These are phyloP conservation scores for Drosophila melanosoma DNA, from an alignment of 2,888 invertebrate species.

Conservation along the genomic window DNA sequence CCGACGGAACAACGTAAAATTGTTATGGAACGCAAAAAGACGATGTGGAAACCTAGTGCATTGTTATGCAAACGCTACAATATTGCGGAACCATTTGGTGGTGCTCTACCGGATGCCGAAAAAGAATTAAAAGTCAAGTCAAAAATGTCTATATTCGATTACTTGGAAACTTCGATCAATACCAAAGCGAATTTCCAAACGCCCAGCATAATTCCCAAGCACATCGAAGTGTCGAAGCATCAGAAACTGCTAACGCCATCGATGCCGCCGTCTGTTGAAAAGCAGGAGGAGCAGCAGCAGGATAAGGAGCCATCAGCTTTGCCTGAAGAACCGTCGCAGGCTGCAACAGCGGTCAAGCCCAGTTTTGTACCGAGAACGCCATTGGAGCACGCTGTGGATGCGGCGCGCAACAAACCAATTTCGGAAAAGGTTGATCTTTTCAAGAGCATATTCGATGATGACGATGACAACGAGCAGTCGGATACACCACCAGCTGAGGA, in stretches of 20 bases:
- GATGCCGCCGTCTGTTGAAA: not conserved
- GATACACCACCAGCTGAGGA: constrained; percentile 70
- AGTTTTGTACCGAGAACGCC: constrained; percentile 78
- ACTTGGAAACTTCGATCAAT: constrained; percentile 88
- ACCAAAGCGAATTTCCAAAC: constrained; percentile 86
- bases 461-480: constrained; percentile 90
- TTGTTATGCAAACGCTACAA: constrained; percentile 97
- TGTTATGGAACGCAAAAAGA: constrained; percentile 89
- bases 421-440: constrained; percentile 91
- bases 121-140: constrained; percentile 79
- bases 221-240: constrained; percentile 58
- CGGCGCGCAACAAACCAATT: constrained; percentile 83
- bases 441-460: constrained; percentile 94
- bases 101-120: constrained; percentile 78
- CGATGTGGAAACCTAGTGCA: constrained; percentile 93
- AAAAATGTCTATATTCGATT: constrained; percentile 91
- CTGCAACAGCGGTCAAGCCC: constrained; percentile 14
- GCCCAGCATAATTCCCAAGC: constrained; percentile 83
- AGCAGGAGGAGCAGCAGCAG: not conserved
- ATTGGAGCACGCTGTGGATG: constrained; percentile 80
- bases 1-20: constrained; percentile 61
- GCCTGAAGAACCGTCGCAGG: constrained; percentile 1
- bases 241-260: not conserved
- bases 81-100: constrained; percentile 93
- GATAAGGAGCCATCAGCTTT: not conserved